These are phyloP conservation scores for Micronycteris hirsuta DNA, from an alignment of 2,113 vertebrate genomes.

Conservation along the genomic window DNA sequence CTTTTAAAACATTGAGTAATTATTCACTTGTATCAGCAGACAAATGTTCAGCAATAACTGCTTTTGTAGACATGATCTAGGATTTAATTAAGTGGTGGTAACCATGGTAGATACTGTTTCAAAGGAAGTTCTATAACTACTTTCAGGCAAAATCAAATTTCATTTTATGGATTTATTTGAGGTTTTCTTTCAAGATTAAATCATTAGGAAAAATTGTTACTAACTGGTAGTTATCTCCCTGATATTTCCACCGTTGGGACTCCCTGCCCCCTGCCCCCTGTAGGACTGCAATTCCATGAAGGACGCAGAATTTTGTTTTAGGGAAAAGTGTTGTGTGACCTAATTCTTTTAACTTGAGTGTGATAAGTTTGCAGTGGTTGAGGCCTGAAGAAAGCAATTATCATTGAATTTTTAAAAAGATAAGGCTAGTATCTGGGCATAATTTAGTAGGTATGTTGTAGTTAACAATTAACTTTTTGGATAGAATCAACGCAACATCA, in stretches of 20 bases:
- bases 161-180: constrained; percentile 25
- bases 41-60: constrained; percentile 40
- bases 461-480: constrained; percentile 43
- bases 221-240: neutral
- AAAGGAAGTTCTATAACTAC: neutral
- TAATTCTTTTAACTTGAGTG: neutral
- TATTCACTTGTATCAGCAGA: constrained; percentile 47
- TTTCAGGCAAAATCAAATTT: constrained; percentile 32
- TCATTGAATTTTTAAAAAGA: constrained; percentile 35
- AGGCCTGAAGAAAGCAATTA: neutral
- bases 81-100: constrained; percentile 42
- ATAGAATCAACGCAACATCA: neutral
- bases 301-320: neutral
- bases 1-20: constrained; percentile 46
- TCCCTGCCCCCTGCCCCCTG: neutral
- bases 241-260: neutral
- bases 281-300: neutral
- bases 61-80: constrained; percentile 46
- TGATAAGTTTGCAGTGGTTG: neutral
- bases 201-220: neutral
- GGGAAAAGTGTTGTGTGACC: neutral
- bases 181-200: constrained; percentile 6
- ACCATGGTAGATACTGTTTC: constrained; percentile 12
- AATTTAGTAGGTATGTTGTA: constrained; percentile 28
- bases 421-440: constrained; percentile 15